These are phyloP conservation scores for Epizoanthus rinbou DNA, from an alignment of 92 coral and sea anemone genomes.

Conservation along the genomic window DNA sequence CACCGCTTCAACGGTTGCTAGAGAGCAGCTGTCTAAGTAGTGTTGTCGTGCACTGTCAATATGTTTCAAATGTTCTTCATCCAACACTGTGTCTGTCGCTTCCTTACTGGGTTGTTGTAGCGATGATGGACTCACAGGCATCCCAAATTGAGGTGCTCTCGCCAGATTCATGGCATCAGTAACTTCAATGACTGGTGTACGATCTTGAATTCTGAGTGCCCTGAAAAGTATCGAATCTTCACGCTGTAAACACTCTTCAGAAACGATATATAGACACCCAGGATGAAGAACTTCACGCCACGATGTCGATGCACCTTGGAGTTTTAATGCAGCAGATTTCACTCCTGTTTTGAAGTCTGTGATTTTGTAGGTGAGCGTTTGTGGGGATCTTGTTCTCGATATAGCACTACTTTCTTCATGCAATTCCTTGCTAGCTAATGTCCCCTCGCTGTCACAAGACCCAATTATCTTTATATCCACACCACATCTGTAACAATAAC, in stretches of 20 bases:
- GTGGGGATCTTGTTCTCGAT: neutral
- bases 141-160: constrained; percentile 45
- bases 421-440: neutral
- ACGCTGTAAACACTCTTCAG: constrained; percentile 44
- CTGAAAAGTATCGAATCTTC: constrained; percentile 47
- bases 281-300: constrained; percentile 65
- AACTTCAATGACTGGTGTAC: constrained; percentile 49
- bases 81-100: neutral
- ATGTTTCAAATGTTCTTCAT: neutral
- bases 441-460: neutral
- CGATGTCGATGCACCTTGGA: constrained; percentile 31
- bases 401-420: neutral
- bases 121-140: neutral
- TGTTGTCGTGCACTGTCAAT: neutral
- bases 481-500: constrained; percentile 7
- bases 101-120: neutral
- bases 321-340: constrained; percentile 59
- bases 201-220: constrained; percentile 18
- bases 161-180: constrained; percentile 41
- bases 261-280: constrained; percentile 76
- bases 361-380: neutral
- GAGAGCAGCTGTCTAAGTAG: neutral
- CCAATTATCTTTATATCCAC: constrained; percentile 27
- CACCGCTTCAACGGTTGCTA: constrained; percentile 19
- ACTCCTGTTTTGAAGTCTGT: constrained; percentile 50